Conservation (phyloP, 2,888 invertebrate genomes). For the Rugalucina vietnamica region DNA sequence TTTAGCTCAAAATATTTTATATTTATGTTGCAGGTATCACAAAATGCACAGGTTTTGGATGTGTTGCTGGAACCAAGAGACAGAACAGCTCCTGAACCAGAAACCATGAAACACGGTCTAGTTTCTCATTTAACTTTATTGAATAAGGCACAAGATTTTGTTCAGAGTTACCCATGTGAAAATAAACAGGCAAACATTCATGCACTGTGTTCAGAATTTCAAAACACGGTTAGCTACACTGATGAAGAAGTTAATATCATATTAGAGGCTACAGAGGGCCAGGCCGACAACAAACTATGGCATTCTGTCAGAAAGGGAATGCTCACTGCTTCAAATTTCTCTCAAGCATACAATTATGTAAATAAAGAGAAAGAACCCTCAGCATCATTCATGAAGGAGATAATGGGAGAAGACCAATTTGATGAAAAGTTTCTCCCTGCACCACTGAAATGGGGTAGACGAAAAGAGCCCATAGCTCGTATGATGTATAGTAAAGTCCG, state of each 20-base stretch:
- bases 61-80: not conserved
- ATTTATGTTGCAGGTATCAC: not conserved
- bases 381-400: not conserved
- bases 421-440: not conserved
- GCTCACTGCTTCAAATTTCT: not conserved
- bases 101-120: not conserved
- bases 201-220: not conserved
- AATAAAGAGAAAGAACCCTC: not conserved
- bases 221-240: not conserved
- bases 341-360: not conserved
- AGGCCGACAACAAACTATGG: not conserved
- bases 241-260: not conserved
- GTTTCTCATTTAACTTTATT: not conserved
- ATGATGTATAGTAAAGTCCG: not conserved
- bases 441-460: slow-evolving; percentile 2
- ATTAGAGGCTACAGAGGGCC: not conserved
- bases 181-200: not conserved
- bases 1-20: too few relatives aligned
- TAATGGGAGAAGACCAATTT: not conserved
- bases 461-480: not conserved
- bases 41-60: not conserved
- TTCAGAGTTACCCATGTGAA: not conserved
- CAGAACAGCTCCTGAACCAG: not conserved
- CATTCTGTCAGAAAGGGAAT: not conserved
- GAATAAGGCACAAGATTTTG: not conserved